Base-by-base conservation (phyloP, 35 echinoderm and acorn worm genomes). In the Ophiothrix spiculata region DNA sequence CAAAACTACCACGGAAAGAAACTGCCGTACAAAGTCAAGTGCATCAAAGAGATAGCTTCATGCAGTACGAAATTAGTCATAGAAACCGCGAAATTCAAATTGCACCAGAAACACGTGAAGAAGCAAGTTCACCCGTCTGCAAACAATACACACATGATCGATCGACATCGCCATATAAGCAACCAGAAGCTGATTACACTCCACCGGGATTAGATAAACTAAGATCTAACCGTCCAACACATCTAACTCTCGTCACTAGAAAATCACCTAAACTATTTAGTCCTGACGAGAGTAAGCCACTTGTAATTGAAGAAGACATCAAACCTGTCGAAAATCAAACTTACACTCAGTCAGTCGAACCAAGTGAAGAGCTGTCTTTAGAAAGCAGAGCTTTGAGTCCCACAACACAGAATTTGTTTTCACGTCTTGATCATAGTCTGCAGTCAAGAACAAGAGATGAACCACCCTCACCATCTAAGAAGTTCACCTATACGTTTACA, bases 81-180 rank as follows among this genome's bases (percentile, higher is more conserved):
- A 42, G n/a, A 40, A 32, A 82, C 33, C 40, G 80, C 25, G 34
- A 45, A 84, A n/a, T 84, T 35, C 81, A 84, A 60, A 37, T 37
- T 25, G 35, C 25, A 34, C 81, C 73, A 21, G 49, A 46, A 23
- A 76, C 81, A 17, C 74, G 81, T 56, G 88, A 90, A 11, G 80
- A 80, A 34, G 81, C 80, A 16, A 76, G 40, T 2, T 90, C 88
- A 35, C 88, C 88, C 49, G 23, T 89, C 8, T 35, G 56, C 56
- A 60, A 37, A 69, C 81, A 64, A 4, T 25, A 69, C 23, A 69
- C 60, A 69, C 6, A n/a, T 12, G 60, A 69, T 25, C 4, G 25
- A n/a, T 69, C 60, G 29, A 69, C 60, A 28, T 69, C 60, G 29
- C 60, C 60, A 69, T 69, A 15, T 69, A 25, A 69, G 3, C 60